Conservation (phyloP, 2,797 vertebrate species). For the Alfaro cultratus region DNA sequence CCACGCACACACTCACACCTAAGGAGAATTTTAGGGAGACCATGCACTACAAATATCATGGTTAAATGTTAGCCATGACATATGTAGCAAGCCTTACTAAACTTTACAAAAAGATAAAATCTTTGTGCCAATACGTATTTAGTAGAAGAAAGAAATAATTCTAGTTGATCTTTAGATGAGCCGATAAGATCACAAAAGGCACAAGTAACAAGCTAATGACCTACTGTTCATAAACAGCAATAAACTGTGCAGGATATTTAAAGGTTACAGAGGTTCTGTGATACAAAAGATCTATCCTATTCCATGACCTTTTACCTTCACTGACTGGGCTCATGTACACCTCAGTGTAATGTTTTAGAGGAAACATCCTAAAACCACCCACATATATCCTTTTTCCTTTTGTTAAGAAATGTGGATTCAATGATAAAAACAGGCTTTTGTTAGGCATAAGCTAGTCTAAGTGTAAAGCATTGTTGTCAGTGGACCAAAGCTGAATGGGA, state of each 20-base stretch:
- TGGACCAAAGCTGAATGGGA: conserved; percentile 23
- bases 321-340: conserved; percentile 58
- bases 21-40: too few relatives aligned
- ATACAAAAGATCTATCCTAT: conserved; percentile 75
- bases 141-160: background rate
- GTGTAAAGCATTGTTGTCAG: conserved; percentile 16
- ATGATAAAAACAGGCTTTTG: conserved; percentile 17
- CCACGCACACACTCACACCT: too few relatives aligned
- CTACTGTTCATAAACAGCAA: background rate
- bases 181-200: background rate
- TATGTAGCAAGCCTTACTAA: too few relatives aligned
- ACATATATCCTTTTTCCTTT: conserved; percentile 52
- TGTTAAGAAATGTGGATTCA: conserved; percentile 33
- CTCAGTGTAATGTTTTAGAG: conserved; percentile 70
- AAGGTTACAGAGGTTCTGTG: conserved; percentile 73
- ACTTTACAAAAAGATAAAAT: background rate
- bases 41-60: too few relatives aligned
- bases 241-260: conserved; percentile 70
- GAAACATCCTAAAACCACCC: conserved; percentile 66
- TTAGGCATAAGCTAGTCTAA: conserved; percentile 1
- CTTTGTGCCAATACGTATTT: background rate
- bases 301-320: conserved; percentile 72
- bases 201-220: background rate
- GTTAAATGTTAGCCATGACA: too few relatives aligned
- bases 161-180: background rate